phyloP scores from a whole-genome alignment of 2,113 vertebrate species.

The Trematomus loennbergii region DNA sequence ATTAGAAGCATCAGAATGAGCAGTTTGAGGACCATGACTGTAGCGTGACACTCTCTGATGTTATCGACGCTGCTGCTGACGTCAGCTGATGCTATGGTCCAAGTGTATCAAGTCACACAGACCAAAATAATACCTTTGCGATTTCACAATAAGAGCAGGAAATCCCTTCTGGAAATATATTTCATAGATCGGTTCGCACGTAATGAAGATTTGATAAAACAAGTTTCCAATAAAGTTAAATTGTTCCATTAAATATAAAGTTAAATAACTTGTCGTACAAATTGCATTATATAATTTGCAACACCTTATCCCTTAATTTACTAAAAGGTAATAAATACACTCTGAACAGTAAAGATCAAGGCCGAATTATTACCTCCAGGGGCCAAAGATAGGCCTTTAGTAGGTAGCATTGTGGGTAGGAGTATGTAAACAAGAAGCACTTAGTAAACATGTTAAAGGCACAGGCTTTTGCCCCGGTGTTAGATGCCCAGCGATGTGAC shows the following conservation, averaged over 20 bases:
- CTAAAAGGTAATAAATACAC: too few relatives aligned
- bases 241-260: not conserved
- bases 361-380: too few relatives aligned
- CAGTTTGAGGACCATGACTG: conserved; percentile 7
- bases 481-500: too few relatives aligned
- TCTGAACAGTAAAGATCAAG: too few relatives aligned
- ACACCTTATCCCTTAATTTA: too few relatives aligned
- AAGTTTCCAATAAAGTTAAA: not conserved
- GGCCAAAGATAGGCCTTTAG: too few relatives aligned
- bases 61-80: conserved; percentile 62
- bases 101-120: not conserved
- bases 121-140: not conserved
- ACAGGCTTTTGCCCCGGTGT: too few relatives aligned
- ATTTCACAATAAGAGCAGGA: conserved; percentile 51
- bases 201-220: not conserved
- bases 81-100: conserved; percentile 55
- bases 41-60: conserved; percentile 22
- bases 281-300: not conserved
- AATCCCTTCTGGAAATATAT: not conserved
- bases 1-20: not conserved
- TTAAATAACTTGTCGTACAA: not conserved
- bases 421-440: too few relatives aligned
- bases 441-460: too few relatives aligned
- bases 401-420: too few relatives aligned
- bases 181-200: not conserved